phyloP scores from a whole-genome alignment of 2,888 invertebrate species.

The Rhagonycha fulva region DNA sequence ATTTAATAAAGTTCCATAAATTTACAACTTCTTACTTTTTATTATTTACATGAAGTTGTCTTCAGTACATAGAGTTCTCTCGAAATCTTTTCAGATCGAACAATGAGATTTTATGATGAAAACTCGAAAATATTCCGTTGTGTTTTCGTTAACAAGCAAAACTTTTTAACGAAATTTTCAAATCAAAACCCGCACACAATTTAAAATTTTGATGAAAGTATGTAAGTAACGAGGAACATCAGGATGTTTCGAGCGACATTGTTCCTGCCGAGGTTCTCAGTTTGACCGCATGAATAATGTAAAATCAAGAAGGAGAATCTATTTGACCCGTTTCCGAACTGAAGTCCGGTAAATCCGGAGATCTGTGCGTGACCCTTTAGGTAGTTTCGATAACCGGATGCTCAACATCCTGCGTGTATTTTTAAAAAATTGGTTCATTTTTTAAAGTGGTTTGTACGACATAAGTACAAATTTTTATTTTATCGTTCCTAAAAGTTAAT shows the following conservation, averaged over 20 bases:
- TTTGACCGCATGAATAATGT: slow-evolving; percentile 31
- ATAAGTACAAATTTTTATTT: background rate
- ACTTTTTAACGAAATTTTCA: background rate
- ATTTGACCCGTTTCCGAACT: slow-evolving; percentile 25
- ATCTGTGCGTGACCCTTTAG: slow-evolving; percentile 17
- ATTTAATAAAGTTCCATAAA: background rate
- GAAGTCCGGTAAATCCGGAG: slow-evolving; percentile 22
- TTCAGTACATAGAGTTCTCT: background rate
- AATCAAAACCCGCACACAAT: background rate
- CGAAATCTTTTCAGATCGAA: background rate
- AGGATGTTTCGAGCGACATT: slow-evolving; percentile 11
- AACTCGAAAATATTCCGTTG: background rate
- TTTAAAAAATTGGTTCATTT: background rate
- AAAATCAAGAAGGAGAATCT: slow-evolving; percentile 19
- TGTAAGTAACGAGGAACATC: slow-evolving; percentile 9
- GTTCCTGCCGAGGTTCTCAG: slow-evolving; percentile 22
- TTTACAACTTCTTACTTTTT: background rate
- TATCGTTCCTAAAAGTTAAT: background rate
- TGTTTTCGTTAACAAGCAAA: background rate
- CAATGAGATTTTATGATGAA: background rate
- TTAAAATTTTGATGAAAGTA: background rate
- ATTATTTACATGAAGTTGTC: background rate
- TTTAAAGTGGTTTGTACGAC: background rate
- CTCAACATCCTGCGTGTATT: background rate
- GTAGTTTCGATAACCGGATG: slow-evolving; percentile 16